Percentiles rank a stretch among this genome's conserved stretches.
These are phyloP conservation scores for Mormyrops boulengeri DNA, from an alignment of 2,797 vertebrate genomes.

Conservation along the genomic window DNA sequence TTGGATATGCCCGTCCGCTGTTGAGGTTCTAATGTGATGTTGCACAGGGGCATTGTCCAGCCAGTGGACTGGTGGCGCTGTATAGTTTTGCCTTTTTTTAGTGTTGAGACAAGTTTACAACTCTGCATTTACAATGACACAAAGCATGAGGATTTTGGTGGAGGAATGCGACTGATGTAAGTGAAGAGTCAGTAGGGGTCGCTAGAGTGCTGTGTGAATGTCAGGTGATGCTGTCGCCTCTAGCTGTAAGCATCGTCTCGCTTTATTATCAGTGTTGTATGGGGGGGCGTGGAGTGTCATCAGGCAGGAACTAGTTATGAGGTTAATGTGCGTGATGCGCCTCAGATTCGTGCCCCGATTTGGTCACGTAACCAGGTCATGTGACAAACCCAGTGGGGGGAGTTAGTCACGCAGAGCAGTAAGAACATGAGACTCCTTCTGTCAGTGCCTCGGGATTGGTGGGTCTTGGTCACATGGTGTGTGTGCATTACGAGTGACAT, in stretches of 20 bases:
- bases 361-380: not conserved
- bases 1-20: not conserved
- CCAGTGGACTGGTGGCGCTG: not conserved
- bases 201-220: not conserved
- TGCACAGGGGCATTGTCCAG: not conserved
- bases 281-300: not conserved
- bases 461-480: not conserved
- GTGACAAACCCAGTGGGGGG: not conserved
- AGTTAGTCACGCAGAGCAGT: not conserved
- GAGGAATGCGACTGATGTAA: not conserved
- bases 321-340: not conserved
- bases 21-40: not conserved
- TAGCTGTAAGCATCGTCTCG: not conserved
- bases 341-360: not conserved
- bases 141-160: not conserved
- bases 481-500: not conserved
- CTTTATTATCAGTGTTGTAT: not conserved
- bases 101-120: not conserved
- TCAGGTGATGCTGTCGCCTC: not conserved
- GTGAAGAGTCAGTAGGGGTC: not conserved
- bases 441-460: not conserved
- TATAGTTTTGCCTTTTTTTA: not conserved
- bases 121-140: not conserved
- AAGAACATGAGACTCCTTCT: not conserved
- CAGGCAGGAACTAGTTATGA: not conserved